Base-by-base conservation (phyloP, 2,888 invertebrate species). In the Leptodirus hochenwartii region DNA sequence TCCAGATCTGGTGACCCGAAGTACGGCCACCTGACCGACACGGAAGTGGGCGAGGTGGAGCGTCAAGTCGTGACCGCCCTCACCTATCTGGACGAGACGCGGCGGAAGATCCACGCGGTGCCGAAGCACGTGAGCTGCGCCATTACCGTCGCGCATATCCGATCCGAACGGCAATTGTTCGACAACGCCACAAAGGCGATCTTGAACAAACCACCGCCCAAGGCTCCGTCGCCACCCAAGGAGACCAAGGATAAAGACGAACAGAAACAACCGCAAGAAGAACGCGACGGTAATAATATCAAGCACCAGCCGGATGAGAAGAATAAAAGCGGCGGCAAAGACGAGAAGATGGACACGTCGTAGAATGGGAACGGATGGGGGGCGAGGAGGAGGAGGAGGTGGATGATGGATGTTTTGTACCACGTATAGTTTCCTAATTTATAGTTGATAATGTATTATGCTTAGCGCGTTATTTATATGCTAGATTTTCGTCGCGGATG, bases 151-250 rank as follows among this genome's bases (percentile, higher is more conserved):
- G 67, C 74, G 30, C 80, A 87, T 49, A 78, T 93, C 41, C 67
- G 75, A 31, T 68, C 72, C 39, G 80, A 87, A 52, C 68, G 72
- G 56, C 70, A 75, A 61, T 78, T 75, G 44, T 62, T 67, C 42
- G 63, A 64, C 44, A 59, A 47, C 41, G 50, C 50, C 26, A 66
- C 75, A 24, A 67, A 64, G 46, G 78, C 87, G 4, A 77, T 93
- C 39, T 58, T 93, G 38, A 87, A 79, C 55, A 88, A 88, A 53
- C 82, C 87, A 29, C 87, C 87, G 54, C 91, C 93, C 5, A 87
- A 88, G 55, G 66, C 68, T 10, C 66, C 67, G 24, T 58, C 66
- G 2, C 67, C 67, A 26, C 67, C 68, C 22, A 62, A 64, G 43
- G 58, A 60, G 6, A 54, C 58, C 34, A 41, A 47, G 16, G 32